Conservation (phyloP, 2,888 invertebrate genomes). For the Acanthosepion pharaonis region DNA sequence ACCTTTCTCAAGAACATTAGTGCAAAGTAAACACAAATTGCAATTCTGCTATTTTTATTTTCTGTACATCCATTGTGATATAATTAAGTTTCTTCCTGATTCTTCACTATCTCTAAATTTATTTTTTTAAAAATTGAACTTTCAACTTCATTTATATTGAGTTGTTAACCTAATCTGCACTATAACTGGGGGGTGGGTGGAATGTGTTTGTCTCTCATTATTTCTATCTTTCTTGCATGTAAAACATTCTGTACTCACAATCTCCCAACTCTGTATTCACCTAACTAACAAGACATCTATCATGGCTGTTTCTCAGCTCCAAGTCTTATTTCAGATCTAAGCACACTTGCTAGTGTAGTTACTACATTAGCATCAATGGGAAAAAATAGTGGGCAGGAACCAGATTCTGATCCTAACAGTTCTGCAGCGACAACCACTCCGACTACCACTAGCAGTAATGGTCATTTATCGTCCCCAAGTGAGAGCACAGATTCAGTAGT, state of each 20-base stretch:
- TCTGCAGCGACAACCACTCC: background rate
- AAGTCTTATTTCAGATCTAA: constrained; percentile 71
- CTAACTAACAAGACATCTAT: background rate
- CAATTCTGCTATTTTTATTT: too few relatives aligned
- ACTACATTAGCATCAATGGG: constrained; percentile 76
- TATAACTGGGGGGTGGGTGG: too few relatives aligned
- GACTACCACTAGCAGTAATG: constrained; percentile 48
- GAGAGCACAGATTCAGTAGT: constrained; percentile 77
- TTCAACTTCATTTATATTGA: too few relatives aligned
- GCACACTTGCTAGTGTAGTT: constrained; percentile 76
- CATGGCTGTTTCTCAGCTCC: constrained; percentile 35
- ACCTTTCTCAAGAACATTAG: too few relatives aligned
- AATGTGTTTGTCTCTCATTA: background rate
- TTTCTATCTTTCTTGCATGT: accelerated
- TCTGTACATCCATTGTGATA: too few relatives aligned
- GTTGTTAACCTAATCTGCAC: too few relatives aligned
- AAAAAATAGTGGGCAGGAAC: constrained; percentile 62
- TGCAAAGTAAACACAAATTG: too few relatives aligned
- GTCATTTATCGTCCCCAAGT: constrained; percentile 41
- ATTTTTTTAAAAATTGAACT: too few relatives aligned
- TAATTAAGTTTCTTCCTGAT: too few relatives aligned
- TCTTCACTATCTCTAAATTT: too few relatives aligned
- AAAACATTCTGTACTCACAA: background rate
- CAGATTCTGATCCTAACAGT: constrained; percentile 49
- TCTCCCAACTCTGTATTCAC: background rate